Base-by-base conservation (phyloP, 2,888 invertebrate species). In the Rapana venosa region DNA sequence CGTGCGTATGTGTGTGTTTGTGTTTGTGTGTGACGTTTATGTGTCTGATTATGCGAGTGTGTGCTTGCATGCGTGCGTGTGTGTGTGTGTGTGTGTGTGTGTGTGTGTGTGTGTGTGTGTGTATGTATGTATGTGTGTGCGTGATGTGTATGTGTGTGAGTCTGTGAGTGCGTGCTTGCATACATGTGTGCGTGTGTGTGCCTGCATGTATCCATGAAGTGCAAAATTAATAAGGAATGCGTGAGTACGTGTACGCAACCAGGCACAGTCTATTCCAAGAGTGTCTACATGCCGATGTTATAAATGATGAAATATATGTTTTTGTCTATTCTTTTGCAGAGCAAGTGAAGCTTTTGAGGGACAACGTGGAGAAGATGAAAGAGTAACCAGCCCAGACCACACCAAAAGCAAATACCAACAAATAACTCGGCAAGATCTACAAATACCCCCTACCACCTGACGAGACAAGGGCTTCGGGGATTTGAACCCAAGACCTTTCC, bases 331-430 rank as follows among this genome's bases (percentile, higher is more conserved):
- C 13, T 86, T n/a, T 35, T 84, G 85, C 94, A 95, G 95, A 94
- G 32, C 95, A 94, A 93, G 93, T 94, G 4, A 92, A 93, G 88
- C 93, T 95, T 92, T 88, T 95, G 56, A 92, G 93, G 84, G 94
- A 95, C 70, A 94, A 94, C 90, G 93, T 94, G 79, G 94, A 94
- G 35, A 94, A 94, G 89, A 93, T 93, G 91, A 93, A 92, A 74
- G 93, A 93, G 61, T 89, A 86, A 66, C 66, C 47, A 47, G 8
- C 47, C 47, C 47, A 47, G n/a, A n/a, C n/a, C n/a, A n/a, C n/a
- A n/a, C n/a, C n/a, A n/a, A n/a, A 47, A 8, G 8, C 2, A 47
- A 47, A 47, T 47, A 47, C 2, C 47, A 47, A 8, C 47, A 47
- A 47, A 47, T 47, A 47, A 47, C 2, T 5, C 47, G 47, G 47